Evolutionary conservation across 2,888 invertebrate genomes (phyloP).

Genomic region (Halictus ligatus): DNA sequence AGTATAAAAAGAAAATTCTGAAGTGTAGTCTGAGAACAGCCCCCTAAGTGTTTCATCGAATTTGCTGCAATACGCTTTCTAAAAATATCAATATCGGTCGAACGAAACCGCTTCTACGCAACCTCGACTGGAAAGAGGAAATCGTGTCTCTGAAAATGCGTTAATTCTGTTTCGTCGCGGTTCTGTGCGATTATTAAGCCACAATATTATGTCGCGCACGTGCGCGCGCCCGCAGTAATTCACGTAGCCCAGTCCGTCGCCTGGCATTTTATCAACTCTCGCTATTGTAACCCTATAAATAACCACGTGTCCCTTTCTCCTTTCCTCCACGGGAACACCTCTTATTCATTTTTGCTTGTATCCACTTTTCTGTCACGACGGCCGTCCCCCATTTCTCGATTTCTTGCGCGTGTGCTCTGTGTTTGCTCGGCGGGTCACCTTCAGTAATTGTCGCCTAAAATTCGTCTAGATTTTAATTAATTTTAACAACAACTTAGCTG

Average conservation of each 20-base stretch:
- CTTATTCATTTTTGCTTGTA: conserved; percentile 9
- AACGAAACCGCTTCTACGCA: background rate
- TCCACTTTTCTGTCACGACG: background rate
- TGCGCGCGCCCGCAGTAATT: conserved; percentile 56
- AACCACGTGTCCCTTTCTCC: conserved; percentile 35
- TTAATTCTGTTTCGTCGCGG: background rate
- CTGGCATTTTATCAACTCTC: conserved; percentile 77
- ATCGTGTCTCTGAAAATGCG: background rate
- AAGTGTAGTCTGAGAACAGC: too few species aligned
- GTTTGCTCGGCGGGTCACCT: background rate
- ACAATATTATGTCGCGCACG: conserved; percentile 52
- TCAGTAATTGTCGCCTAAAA: background rate
- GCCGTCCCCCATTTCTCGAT: background rate
- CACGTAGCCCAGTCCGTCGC: conserved; percentile 53
- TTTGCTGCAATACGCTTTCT: background rate
- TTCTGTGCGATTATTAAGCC: conserved; percentile 13
- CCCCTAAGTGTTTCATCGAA: background rate
- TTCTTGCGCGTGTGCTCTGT: background rate
- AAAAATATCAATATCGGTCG: background rate
- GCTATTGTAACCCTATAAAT: conserved; percentile 75
- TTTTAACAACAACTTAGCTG: too few species aligned
- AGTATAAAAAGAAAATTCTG: too few species aligned
- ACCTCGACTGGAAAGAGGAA: background rate
- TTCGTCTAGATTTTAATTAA: background rate
- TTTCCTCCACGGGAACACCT: conserved; percentile 8